A percentile compares a stretch with the other conserved stretches of the same genome.
phyloP scores from a whole-genome alignment of 2,113 vertebrate genomes.

The Bubo bubo region DNA sequence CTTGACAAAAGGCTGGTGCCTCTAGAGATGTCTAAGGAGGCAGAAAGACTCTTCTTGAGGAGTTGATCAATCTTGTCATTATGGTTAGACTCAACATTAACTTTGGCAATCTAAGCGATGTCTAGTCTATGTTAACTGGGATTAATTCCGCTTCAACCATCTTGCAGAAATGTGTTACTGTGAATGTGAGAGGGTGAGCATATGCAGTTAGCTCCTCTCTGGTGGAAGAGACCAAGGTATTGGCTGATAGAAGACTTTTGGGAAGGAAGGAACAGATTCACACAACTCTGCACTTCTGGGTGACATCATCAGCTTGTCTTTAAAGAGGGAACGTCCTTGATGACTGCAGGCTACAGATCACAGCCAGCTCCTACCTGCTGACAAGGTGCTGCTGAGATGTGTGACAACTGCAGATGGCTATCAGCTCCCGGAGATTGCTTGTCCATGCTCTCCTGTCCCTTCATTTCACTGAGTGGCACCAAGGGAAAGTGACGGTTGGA shows the following conservation, averaged over 20 bases:
- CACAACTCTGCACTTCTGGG: background rate
- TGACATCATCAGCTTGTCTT: background rate
- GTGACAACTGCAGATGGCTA: background rate
- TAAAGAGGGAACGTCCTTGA: background rate
- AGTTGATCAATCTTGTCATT: background rate
- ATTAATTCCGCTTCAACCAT: background rate
- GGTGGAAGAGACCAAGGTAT: background rate
- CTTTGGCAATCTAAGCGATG: too few relatives aligned
- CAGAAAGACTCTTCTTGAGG: background rate
- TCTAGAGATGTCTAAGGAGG: background rate
- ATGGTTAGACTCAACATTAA: background rate
- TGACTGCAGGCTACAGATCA: background rate
- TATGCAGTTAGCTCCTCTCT: background rate
- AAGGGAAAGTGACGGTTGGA: background rate
- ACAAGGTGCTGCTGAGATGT: background rate
- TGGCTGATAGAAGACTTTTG: background rate
- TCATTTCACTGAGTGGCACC: background rate
- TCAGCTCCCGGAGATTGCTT: background rate
- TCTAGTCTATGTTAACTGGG: background rate
- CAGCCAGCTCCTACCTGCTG: slow-evolving; percentile 29
- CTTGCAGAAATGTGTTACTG: background rate
- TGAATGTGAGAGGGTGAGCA: background rate
- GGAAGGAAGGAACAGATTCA: background rate
- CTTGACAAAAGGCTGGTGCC: background rate
- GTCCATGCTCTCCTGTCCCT: background rate